Evolutionary conservation across 2,888 invertebrate genomes (phyloP).

Genomic region (Drosophila mayaguana): DNA sequence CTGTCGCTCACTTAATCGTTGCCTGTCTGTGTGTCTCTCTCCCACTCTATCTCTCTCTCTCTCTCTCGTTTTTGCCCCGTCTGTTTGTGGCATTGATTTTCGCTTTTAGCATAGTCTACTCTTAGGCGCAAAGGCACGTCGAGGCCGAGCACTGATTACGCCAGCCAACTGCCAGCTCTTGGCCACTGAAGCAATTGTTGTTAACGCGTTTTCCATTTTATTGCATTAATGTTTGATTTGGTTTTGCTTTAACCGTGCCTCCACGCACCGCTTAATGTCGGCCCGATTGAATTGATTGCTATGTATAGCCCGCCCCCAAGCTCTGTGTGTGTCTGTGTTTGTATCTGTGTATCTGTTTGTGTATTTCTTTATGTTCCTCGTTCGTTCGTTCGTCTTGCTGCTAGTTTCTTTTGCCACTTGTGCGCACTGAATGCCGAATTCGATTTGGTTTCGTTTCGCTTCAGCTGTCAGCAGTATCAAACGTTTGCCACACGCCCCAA

Average conservation of each 20-base stretch:
- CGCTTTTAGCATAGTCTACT: constrained; percentile 68
- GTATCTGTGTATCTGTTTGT: constrained; percentile 21
- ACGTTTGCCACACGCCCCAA: not conserved
- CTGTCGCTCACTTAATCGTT: constrained; percentile 72
- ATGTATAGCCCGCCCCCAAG: constrained; percentile 12
- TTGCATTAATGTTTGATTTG: constrained; percentile 83
- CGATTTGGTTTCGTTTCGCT: constrained; percentile 50
- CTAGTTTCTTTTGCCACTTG: constrained; percentile 41
- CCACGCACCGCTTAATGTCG: constrained; percentile 35
- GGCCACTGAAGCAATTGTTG: constrained; percentile 76
- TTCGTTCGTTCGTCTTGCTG: constrained; percentile 26
- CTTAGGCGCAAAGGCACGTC: constrained; percentile 56
- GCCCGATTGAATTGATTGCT: constrained; percentile 72
- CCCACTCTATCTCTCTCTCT: not conserved
- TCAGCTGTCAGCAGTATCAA: constrained; percentile 62
- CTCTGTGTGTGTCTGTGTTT: constrained; percentile 15
- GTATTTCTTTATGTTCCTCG: constrained; percentile 13
- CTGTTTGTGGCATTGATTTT: constrained; percentile 69
- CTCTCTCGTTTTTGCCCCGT: not conserved
- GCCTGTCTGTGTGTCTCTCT: constrained; percentile 27
- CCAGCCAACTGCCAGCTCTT: constrained; percentile 28
- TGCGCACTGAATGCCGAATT: constrained; percentile 52
- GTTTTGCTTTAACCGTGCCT: constrained; percentile 51
- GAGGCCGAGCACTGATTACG: constrained; percentile 46
- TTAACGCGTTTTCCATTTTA: constrained; percentile 83